Conservation (phyloP, 1,140 invertebrate genomes). For the Camponotus floridanus region DNA sequence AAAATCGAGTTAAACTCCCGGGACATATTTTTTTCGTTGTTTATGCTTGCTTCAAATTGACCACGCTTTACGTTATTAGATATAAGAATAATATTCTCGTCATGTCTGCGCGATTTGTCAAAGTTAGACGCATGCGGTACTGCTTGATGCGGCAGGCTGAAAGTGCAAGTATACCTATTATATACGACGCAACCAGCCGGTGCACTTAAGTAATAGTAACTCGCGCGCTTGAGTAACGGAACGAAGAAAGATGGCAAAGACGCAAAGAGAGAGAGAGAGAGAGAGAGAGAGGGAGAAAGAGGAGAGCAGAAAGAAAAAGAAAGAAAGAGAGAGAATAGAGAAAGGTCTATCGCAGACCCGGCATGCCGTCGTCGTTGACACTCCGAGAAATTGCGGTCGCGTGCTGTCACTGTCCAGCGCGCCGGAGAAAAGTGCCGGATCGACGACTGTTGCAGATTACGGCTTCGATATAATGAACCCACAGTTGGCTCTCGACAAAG, state of each 20-base stretch:
- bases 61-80: not conserved
- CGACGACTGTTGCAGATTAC: constrained; percentile 28
- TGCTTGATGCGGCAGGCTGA: constrained; percentile 37
- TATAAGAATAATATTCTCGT: not conserved
- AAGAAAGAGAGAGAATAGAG: constrained; percentile 43
- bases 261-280: constrained; percentile 2
- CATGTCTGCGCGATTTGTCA: not conserved
- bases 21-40: not conserved
- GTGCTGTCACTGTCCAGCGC: constrained; percentile 56
- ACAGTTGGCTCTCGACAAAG: not conserved
- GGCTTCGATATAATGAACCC: constrained; percentile 26
- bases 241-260: constrained; percentile 53
- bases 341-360: constrained; percentile 36
- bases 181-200: constrained; percentile 61
- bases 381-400: constrained; percentile 70
- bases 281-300: not conserved
- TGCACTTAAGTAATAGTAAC: constrained; percentile 71
- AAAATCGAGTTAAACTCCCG: not conserved
- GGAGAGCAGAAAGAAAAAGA: not conserved
- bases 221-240: constrained; percentile 62
- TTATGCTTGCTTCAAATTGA: not conserved
- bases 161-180: constrained; percentile 73
- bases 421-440: constrained; percentile 49
- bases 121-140: not conserved
- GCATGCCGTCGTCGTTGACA: constrained; percentile 64